These are phyloP conservation scores for Mustelus asterias DNA, from an alignment of 2,113 vertebrate species.

Conservation along the genomic window DNA sequence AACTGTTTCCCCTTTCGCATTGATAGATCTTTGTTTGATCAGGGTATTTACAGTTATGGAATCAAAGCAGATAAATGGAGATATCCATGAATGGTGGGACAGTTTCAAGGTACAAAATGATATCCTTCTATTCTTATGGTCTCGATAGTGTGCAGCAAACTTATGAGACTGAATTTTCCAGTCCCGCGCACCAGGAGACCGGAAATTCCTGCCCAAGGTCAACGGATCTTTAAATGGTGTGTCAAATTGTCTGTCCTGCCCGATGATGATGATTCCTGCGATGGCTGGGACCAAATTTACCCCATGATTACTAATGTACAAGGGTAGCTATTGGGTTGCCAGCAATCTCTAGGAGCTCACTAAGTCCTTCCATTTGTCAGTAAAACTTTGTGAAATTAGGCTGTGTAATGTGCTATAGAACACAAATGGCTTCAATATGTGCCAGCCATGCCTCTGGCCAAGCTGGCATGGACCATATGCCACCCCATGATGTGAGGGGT, in stretches of 20 bases:
- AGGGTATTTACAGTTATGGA: not conserved
- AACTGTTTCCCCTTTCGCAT: not conserved
- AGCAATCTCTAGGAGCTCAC: not conserved
- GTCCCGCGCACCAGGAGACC: no score
- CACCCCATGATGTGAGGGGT: no score
- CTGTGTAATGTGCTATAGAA: not conserved
- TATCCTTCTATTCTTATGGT: not conserved
- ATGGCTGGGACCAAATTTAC: no score
- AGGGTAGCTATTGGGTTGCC: not conserved
- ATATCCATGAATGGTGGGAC: not conserved
- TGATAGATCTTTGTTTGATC: not conserved
- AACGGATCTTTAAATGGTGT: no score
- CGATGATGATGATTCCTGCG: no score
- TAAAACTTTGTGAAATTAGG: not conserved
- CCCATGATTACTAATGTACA: not conserved
- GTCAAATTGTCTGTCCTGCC: no score
- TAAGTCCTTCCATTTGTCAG: not conserved
- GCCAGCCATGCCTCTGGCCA: no score
- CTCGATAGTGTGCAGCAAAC: not conserved
- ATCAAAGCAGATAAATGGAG: not conserved
- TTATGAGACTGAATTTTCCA: no score
- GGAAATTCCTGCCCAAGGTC: no score
- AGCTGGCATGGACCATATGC: no score
- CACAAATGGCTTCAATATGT: no score
- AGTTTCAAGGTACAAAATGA: not conserved